Evolutionary conservation across 1,140 invertebrate genomes (phyloP), one percentile per base, ranked within the genome.

Genomic region (Psix sp.): DNA sequence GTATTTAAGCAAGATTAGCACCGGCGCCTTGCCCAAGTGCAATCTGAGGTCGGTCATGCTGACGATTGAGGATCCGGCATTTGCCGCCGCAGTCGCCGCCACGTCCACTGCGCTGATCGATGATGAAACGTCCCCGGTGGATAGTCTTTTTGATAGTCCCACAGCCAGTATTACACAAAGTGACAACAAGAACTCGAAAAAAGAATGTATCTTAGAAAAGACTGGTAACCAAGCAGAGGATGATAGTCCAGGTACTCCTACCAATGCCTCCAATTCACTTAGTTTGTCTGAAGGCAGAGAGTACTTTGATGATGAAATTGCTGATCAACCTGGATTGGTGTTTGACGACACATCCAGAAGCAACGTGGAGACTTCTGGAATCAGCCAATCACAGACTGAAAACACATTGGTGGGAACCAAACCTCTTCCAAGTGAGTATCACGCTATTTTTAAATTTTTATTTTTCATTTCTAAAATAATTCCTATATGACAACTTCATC

Each of bases 301-400:
- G 38, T 90, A 94, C 33, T 94, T 94, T 63, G 95, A 96, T 78
- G 95, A 96, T 76, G 95, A 96, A 84, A 96, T 96, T 39, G 93
- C 93, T 7, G 95, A 96, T 85, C 95, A 96, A 80, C 95, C 95
- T 6, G 94, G 91, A 0, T 84, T 96, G 42, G 89, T 94, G 1
- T 94, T 95, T 79, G 90, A 92, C 78, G 91, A 92, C 82, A 88
- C 89, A 0, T 29, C 84, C 7, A 83, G 82, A 9, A 78, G 67
- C 2, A 79, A 65, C 2, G 59, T 45, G 0, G 81, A 86, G 3
- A 76, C 71, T 4, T 87, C 85, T 0, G 83, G 81, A 10, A 42
- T 80, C 21, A 68, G 82, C 18, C 81, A 81, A 42, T 67, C 66
- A 1, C 77, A 82, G 24, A 85, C 83, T 0, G 84, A 87, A 9